Conservation (phyloP, 2,888 invertebrate species). For the Heterodera filipjevi region DNA sequence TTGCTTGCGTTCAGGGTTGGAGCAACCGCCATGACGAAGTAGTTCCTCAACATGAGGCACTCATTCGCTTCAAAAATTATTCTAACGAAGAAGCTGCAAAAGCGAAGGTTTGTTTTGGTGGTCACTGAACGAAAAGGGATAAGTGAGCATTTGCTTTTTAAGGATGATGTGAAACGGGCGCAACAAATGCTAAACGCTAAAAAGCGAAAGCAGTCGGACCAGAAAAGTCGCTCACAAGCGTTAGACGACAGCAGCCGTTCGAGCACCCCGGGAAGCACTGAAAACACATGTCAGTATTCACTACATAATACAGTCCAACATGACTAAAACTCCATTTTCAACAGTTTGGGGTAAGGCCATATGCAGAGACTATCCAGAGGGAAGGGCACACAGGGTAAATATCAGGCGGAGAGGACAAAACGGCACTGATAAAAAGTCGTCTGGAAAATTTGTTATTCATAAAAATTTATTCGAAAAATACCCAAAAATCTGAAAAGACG, state of each 20-base stretch:
- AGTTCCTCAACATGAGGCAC: constrained; percentile 27
- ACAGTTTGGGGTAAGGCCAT: too few species aligned
- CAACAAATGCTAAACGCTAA: constrained; percentile 24
- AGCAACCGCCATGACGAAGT: constrained; percentile 38
- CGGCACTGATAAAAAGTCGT: too few species aligned
- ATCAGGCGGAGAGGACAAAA: too few species aligned
- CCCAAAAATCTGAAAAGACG: too few species aligned
- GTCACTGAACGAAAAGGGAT: neutral
- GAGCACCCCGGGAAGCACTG: constrained; percentile 25
- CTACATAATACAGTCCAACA: neutral
- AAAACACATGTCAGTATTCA: constrained; percentile 3
- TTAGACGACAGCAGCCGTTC: constrained; percentile 26
- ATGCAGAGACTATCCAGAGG: too few species aligned
- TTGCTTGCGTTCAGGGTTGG: constrained; percentile 44
- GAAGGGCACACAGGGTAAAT: too few species aligned
- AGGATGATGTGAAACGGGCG: constrained; percentile 33
- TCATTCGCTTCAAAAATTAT: constrained; percentile 34
- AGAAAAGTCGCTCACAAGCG: constrained; percentile 4
- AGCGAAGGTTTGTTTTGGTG: constrained; percentile 34
- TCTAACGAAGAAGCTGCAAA: constrained; percentile 40
- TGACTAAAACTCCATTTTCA: neutral
- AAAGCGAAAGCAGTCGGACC: constrained; percentile 25
- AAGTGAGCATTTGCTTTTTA: neutral
- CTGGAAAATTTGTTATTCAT: too few species aligned
- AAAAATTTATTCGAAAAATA: too few species aligned